Base-by-base conservation (phyloP, 23 tunicate species). In the Botrylloides violaceus region DNA sequence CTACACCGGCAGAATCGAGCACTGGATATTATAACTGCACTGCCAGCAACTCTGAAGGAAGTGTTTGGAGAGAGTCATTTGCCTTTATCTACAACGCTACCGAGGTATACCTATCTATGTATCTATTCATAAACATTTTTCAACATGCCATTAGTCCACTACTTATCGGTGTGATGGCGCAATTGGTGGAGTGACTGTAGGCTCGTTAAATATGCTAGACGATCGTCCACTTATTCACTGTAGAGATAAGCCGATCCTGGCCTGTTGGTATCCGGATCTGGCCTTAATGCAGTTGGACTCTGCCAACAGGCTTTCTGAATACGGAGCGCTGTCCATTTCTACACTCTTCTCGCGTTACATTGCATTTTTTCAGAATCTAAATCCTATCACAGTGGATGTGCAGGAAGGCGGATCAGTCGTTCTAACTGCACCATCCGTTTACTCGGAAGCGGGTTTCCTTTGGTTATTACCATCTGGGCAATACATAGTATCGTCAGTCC, bases 21-120 rank as follows among this genome's bases (percentile, higher is more conserved):
- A 70, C 79, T 24, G 95, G 95, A 20, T 48, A 70, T 32, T 87
- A 87, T 78, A 70, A 72, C 6, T 87, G 95, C 63, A 35, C 71
- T 29, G 95, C 95, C 4, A 29, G 72, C 49, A 87, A 87, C 72
- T 34, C 32, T 3, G 34, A 81, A 49, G 95, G 95, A 61, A 34
- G 66, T 20, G 82, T 71, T 2, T 62, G 49, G n/a, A 38, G 71
- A 48, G 61, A 71, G 3, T 64, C 85, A 62, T 87, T 71, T 36
- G 63, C 83, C 34, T 87, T 39, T 60, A 76, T 87, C 60, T 87
- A 87, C 73, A 87, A 80, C 50, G 66, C 86, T 18, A 76, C 86
- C 2, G 50, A 78, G 72, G 94, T 84, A 71, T 34, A 20, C 25
- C 1, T 21, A 6, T 19, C 18, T 60, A 60, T 60, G 1, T 15